A percentile compares a stretch with the other conserved stretches of the same genome.
Conservation (phyloP, 2,888 invertebrate genomes). For the Leptogaster cylindrica region DNA sequence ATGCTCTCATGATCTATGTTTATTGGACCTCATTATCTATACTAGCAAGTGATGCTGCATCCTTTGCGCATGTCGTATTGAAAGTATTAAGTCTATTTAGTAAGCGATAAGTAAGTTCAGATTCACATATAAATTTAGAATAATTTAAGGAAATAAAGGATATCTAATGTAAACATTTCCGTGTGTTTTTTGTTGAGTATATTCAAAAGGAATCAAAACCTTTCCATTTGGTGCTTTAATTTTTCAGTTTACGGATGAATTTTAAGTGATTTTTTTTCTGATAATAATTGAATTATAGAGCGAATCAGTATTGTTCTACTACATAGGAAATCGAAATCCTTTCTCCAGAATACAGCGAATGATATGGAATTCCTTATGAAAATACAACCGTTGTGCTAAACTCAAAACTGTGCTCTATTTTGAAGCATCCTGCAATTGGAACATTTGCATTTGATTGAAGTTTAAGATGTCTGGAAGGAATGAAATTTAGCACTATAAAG, state of each 20-base stretch:
- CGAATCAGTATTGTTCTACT: no score
- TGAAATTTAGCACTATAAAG: neutral
- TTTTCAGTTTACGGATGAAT: no score
- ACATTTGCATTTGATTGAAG: neutral
- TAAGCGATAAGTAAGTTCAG: constrained; percentile 26
- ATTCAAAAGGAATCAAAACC: no score
- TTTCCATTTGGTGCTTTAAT: no score
- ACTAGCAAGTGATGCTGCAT: neutral
- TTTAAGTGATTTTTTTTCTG: no score
- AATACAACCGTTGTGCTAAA: no score
- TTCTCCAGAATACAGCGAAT: no score
- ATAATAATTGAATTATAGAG: no score
- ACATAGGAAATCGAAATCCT: no score
- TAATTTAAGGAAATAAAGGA: constrained; percentile 35
- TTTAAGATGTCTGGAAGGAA: constrained; percentile 14
- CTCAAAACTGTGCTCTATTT: neutral
- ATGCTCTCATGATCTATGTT: constrained; percentile 34
- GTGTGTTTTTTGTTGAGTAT: constrained; percentile 8
- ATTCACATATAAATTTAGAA: constrained; percentile 25
- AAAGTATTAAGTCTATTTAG: constrained; percentile 17
- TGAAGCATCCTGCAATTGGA: neutral
- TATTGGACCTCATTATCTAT: constrained; percentile 38
- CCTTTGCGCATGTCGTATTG: neutral
- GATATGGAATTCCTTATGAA: no score
- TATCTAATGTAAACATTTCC: constrained; percentile 23